Evolutionary conservation across 2,888 invertebrate genomes (phyloP), one percentile per base, ranked within the genome.

Genomic region (Ormia ochracea): DNA sequence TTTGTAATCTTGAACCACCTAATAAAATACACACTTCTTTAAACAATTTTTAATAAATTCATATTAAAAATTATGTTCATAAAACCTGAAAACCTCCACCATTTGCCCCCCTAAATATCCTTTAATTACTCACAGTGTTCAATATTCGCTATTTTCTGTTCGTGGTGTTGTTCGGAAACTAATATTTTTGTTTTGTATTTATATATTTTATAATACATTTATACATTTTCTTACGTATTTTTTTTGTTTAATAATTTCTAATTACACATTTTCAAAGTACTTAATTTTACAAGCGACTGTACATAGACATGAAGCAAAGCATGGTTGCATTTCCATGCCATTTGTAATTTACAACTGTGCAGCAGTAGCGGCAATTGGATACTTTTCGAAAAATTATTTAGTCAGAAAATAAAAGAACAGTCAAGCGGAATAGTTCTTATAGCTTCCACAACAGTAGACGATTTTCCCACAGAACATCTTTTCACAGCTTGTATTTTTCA

Each of bases 41-140:
- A 50, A 59, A 41, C 10, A 41, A 23, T 31, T 59, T 58, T 50
- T 41, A 50, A 72, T 58, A 36, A 48, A 58, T 26, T 72, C 72
- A 63, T 72, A 63, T 43, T 52, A 54, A 72, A 72, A 72, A 52
- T 33, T 43, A 21, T 23, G 33, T 63, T 72, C 61, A 72, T 72
- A 72, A 17, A 43, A 61, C 43, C 50, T 54, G 33, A 61, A 17
- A 61, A 31, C 43, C 19, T 54, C 21, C 45, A 41, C 31, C 72
- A 52, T 72, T 43, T 59, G n/a, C 26, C 19, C 33, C 38, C 10
- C 4, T 9, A 26, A 59, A 50, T 21, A 38, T 48, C 31, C 56
- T 52, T 45, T 9, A 54, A 50, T 43, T 56, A 74, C 6, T 6
- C 6, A 23, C 12, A 10, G 31, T 41, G 41, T 66, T 58, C 48